Evolutionary conservation across 2,888 invertebrate genomes (phyloP), one percentile per base, ranked within the genome.

Genomic region (Acholoe squamosa): DNA sequence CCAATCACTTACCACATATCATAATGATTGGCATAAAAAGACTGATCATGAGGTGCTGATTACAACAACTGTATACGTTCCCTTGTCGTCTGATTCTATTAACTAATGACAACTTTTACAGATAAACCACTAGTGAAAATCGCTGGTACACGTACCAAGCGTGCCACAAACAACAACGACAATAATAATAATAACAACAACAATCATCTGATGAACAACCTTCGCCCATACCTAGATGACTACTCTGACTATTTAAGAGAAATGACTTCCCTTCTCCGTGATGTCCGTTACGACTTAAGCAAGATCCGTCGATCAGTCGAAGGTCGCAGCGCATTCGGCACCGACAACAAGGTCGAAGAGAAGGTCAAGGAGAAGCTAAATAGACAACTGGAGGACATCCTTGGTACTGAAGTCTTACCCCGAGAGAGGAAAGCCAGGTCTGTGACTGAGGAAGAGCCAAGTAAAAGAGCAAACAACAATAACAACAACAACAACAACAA

Each of bases 401-500:
- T 71, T 25, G 61, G n/a, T n/a, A n/a, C 19, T 61, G 61, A 61
- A n/a, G n/a, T 61, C n/a, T 7, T 71, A 28, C 71, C 71, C 25
- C 71, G 28, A 22, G n/a, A 71, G 71, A 14, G 28, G 28, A 71
- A 71, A 25, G 71, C 71, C 16, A 0, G 28, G 1, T 28, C 25
- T 3, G 28, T 28, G 1, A 7, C 3, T n/a, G 14, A 71, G 71
- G 31, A n/a, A 14, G n/a, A 28, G 31, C 71, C 25, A n/a, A 25
- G 19, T 25, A 28, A 61, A 61, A 61, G 25, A 14, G 14, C 71
- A n/a, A 28, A 3, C 34, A 43, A 33, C 33, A 84, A 28, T 10
- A 84, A 84, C n/a, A 84, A 84, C 84, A 84, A 84, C 84, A 84
- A 84, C 43, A 84, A 84, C 34, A 84, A 84, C 33, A 84, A 84